These are phyloP conservation scores for Syndactyla subalaris DNA, from an alignment of 2,797 vertebrate genomes.

Conservation along the genomic window DNA sequence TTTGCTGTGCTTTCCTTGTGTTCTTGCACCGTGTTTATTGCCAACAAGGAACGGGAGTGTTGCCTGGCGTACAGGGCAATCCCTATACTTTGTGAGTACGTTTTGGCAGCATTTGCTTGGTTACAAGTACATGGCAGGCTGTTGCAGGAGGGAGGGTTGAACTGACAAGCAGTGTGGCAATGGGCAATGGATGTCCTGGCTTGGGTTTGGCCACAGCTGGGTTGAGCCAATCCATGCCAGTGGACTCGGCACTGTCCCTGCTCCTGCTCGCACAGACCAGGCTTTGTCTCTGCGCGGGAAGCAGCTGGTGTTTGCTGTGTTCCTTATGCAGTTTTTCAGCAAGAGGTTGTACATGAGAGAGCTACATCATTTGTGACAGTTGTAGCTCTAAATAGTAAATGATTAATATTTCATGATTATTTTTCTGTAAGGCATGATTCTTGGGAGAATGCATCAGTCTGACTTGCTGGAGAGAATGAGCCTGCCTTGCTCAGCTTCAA, in stretches of 20 bases:
- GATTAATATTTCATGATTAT: conserved; percentile 65
- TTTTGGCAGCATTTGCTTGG: background rate
- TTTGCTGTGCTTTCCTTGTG: background rate
- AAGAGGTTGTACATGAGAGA: background rate
- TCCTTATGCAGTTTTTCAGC: background rate
- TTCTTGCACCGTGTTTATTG: rapidly evolving
- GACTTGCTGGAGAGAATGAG: conserved; percentile 12
- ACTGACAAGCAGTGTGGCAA: background rate
- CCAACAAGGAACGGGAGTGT: rapidly evolving
- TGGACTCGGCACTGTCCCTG: rapidly evolving
- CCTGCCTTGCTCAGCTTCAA: background rate
- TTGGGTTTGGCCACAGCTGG: background rate
- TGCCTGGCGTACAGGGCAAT: background rate
- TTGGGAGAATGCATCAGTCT: conserved; percentile 29
- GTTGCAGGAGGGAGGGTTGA: background rate
- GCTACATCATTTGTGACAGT: conserved; percentile 22
- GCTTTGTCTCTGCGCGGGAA: rapidly evolving
- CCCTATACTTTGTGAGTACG: background rate
- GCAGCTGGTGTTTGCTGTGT: rapidly evolving
- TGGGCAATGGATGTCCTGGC: background rate
- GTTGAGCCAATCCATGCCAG: rapidly evolving
- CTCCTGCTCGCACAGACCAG: background rate
- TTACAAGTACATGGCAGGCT: rapidly evolving
- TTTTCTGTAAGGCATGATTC: conserved; percentile 33
- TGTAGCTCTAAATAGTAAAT: conserved; percentile 50